These are phyloP conservation scores for Macropis europaea DNA, from an alignment of 2,888 invertebrate genomes.

Conservation along the genomic window DNA sequence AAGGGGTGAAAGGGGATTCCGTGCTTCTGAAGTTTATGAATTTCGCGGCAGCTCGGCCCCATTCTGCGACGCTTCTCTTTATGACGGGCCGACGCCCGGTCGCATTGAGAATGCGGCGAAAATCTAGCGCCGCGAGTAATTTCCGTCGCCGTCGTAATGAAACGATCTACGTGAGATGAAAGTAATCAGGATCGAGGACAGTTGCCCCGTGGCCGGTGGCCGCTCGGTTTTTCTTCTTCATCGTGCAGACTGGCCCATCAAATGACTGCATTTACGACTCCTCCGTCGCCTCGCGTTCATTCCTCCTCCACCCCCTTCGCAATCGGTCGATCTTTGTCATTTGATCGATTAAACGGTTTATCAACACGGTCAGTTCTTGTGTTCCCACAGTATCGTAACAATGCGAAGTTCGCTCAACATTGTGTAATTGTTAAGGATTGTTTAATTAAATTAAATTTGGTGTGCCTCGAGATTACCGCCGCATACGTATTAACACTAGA, in stretches of 20 bases:
- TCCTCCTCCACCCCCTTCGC: neutral
- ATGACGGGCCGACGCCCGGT: conserved; percentile 20
- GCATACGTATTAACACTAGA: no score
- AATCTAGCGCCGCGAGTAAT: conserved; percentile 51
- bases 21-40: conserved; percentile 66
- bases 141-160: conserved; percentile 55
- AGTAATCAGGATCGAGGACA: conserved; percentile 53
- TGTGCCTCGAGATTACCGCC: no score
- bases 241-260: conserved; percentile 15
- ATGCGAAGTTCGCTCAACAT: no score
- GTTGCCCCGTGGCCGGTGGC: conserved; percentile 24
- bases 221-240: conserved; percentile 31
- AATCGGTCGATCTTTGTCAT: conserved; percentile 14
- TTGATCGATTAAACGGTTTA: no score
- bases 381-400: no score
- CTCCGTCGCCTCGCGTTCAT: conserved; percentile 1
- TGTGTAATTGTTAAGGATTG: no score
- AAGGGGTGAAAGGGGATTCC: neutral
- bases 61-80: conserved; percentile 53
- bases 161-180: conserved; percentile 65
- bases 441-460: no score
- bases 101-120: conserved; percentile 49
- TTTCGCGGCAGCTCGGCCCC: conserved; percentile 58
- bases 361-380: no score
- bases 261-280: conserved; percentile 55